Base-by-base conservation (phyloP, 2,113 vertebrate genomes). In the Pseudopodoces humilis region DNA sequence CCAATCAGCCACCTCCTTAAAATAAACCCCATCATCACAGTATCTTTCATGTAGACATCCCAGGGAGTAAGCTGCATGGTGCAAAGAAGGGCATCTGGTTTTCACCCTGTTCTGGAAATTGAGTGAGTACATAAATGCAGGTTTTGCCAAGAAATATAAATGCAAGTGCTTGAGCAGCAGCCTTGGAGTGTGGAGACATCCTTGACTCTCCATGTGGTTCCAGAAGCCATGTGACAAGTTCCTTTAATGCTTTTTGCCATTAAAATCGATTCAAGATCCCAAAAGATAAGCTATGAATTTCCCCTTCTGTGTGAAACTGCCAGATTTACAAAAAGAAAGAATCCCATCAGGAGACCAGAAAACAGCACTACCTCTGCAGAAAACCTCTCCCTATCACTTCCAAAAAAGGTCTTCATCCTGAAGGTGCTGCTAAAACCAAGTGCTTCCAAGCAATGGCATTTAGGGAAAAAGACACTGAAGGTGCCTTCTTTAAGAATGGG, bases 371-470 rank as follows among this genome's bases (percentile, higher is more conserved):
- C 59, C 64, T 79, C 72, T 92, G 43, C 56, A 71, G 53, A 78
- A 96, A 95, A 72, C 37, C 68, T 68, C 70, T 62, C 49, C 74
- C 64, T 83, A 52, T 62, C 79, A 21, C 83, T 92, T 94, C 58
- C 50, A 90, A 83, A 84, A 87, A 92, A 72, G 65, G 59, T 86
- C 86, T 94, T 90, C 94, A 90, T 67, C 94, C 79, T 92, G 86
- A 94, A 96, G 90, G 85, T 94, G 78, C 94, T 98, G 95, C 91
- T 97, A 90, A 96, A 98, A 96, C 65, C 8, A 43, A 96, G 90
- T 22, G 6, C 83, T 96, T 88, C 50, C 5, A 23, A n/a, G 49
- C 75, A 94, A 67, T 85, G 16, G 2, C 70, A 59, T 90, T 84
- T 67, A 88, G 43, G 58, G 24, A 5, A 20, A 78, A 86, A 52